Base-by-base conservation (phyloP, 2,113 vertebrate genomes). In the Phasianus colchicus region DNA sequence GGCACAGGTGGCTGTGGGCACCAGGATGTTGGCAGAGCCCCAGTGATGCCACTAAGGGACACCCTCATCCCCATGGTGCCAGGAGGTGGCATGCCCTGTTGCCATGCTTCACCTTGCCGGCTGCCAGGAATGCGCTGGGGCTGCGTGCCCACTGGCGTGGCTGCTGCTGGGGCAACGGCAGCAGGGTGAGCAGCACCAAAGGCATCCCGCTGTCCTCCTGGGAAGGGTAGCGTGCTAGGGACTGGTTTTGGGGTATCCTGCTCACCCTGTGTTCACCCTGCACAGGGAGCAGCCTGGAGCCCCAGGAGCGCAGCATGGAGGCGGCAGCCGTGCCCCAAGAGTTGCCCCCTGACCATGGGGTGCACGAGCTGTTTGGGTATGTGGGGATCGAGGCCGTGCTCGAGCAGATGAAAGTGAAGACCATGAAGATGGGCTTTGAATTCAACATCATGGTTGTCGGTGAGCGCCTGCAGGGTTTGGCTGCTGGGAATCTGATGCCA, bases 361-460 rank as follows among this genome's bases (percentile, higher is more conserved):
- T 98, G 16, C 88, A 95, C 0, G 98, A 98, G 93, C 97, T 98
- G 45, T 97, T 99, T 2, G 98, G 98, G 43, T 98, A 99, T 0
- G 99, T 99, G 96, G 99, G 99, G 72, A 99, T 99, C 1, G 99
- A 99, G 85, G 98, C 99, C 0, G 99, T 99, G 32, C 98, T 99
- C 63, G 99, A 99, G 93, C 99, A 99, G 97, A 98, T 99, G 98
- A 98, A 98, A 82, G 98, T 98, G 96, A 99, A 99, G 94, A 99
- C 99, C 85, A 99, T 99, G 98, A 99, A 99, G 97, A 98, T 96
- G 0, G 99, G 98, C 38, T 99, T 99, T 7, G 99, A 99, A 96
- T 99, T 99, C 94, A 99, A 99, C 97, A 98, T 99, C 98, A 99
- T 99, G 99, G 99, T 99, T 34, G 99, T 99, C 45, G 99, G 99